These are phyloP conservation scores for Okapia johnstoni DNA, from an alignment of 2,113 vertebrate genomes.

Conservation along the genomic window DNA sequence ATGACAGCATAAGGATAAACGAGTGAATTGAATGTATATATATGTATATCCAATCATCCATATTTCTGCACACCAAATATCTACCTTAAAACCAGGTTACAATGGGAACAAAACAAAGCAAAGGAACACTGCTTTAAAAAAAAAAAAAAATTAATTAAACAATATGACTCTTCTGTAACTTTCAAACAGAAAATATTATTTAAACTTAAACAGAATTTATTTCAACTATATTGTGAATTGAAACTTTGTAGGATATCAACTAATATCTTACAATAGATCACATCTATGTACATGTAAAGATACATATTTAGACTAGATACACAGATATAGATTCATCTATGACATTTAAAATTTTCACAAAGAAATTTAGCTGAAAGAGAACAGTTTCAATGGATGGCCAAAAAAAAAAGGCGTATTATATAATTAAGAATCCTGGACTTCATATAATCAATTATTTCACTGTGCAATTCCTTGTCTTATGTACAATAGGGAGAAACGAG, in stretches of 20 bases:
- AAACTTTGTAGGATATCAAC: not conserved
- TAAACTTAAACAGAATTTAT: not conserved
- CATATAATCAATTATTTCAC: not conserved
- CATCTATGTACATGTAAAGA: not conserved
- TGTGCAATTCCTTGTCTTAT: not conserved
- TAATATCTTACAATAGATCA: not conserved
- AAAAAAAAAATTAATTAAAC: not conserved
- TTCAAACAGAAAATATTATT: not conserved
- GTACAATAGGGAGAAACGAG: not conserved
- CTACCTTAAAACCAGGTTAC: not conserved
- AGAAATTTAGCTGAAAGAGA: not conserved
- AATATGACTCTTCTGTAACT: not conserved
- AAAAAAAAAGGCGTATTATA: not conserved
- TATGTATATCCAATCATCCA: not conserved
- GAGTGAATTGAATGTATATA: not conserved
- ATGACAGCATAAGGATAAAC: not conserved
- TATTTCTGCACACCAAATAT: not conserved
- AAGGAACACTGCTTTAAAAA: not conserved
- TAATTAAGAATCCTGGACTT: not conserved
- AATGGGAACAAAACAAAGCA: not conserved
- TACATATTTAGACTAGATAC: not conserved
- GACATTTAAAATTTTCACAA: not conserved
- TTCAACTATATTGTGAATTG: conserved; percentile 9
- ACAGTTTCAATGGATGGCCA: not conserved
- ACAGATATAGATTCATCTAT: not conserved